These are phyloP conservation scores for Strix occidentalis DNA, from an alignment of 2,797 vertebrate species.

Conservation along the genomic window DNA sequence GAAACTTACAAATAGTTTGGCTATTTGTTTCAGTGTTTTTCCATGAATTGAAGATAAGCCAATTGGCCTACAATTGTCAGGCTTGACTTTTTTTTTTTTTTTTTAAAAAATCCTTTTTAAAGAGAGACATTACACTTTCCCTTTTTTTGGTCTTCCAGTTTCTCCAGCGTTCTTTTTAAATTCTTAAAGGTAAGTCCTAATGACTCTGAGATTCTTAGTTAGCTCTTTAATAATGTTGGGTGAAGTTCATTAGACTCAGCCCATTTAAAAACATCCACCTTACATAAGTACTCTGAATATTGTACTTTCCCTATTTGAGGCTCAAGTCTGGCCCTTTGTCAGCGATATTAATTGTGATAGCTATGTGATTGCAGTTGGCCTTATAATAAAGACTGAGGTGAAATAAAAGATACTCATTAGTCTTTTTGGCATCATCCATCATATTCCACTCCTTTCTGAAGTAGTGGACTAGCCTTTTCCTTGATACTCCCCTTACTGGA, in stretches of 20 bases:
- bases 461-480: not conserved
- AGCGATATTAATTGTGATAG: not conserved
- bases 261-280: not conserved
- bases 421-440: not conserved
- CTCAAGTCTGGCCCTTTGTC: not conserved
- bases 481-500: not conserved
- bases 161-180: not conserved
- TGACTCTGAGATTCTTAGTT: not conserved
- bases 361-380: not conserved
- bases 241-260: not conserved
- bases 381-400: not conserved
- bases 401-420: not conserved
- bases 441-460: not conserved
- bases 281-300: not conserved
- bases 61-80: not conserved
- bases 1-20: not conserved
- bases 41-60: not conserved
- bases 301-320: not conserved
- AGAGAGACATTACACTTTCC: not conserved
- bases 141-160: not conserved
- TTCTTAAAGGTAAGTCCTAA: not conserved
- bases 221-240: not conserved
- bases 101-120: not conserved
- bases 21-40: conserved; percentile 31
- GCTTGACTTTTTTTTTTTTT: not conserved